phyloP scores from a whole-genome alignment of 2,113 vertebrate genomes.

The Poeciliopsis occidentalis region DNA sequence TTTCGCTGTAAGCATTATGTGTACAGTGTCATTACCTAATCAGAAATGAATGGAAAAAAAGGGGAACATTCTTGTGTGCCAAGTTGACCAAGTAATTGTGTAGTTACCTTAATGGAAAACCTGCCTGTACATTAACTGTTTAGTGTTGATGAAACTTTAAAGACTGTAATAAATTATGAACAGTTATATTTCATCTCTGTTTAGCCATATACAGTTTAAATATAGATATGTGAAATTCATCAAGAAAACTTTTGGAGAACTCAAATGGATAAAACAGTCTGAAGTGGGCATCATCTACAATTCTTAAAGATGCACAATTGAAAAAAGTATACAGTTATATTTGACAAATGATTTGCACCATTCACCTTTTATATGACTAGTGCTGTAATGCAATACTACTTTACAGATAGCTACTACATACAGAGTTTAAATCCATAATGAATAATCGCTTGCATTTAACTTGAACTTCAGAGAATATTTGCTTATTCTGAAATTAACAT shows the following conservation, averaged over 20 bases:
- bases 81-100: constrained; percentile 61
- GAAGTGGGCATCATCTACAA: not conserved
- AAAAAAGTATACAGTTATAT: not conserved
- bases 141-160: constrained; percentile 63
- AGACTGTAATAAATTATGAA: constrained; percentile 66
- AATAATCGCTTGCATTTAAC: no score
- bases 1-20: constrained; percentile 31
- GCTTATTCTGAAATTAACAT: not conserved
- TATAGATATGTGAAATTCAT: not conserved
- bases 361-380: not conserved
- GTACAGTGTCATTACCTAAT: constrained; percentile 41
- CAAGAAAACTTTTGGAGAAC: not conserved
- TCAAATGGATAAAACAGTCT: no score
- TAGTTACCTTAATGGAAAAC: constrained; percentile 48
- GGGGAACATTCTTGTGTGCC: constrained; percentile 65
- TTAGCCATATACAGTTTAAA: not conserved
- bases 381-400: not conserved
- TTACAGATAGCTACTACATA: no score
- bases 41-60: constrained; percentile 38
- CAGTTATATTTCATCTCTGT: not conserved
- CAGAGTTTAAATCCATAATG: no score
- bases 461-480: not conserved
- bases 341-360: not conserved
- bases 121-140: constrained; percentile 64
- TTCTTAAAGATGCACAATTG: not conserved